A percentile compares a stretch with the other conserved stretches of the same genome.
phyloP scores from a whole-genome alignment of 2,888 invertebrate species.

The Acleris cristana region DNA sequence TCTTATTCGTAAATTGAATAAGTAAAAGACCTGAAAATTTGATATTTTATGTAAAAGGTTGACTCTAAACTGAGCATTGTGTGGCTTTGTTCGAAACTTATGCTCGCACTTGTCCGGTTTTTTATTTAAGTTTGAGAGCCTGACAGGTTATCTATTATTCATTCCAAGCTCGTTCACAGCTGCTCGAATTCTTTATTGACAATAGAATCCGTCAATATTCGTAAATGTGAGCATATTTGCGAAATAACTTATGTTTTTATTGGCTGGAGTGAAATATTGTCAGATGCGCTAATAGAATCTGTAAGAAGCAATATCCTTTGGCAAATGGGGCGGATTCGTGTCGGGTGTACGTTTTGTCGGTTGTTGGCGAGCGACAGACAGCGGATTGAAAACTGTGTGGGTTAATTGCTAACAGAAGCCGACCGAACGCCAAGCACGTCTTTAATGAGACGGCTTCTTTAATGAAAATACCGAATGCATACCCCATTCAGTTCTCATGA shows the following conservation, averaged over 20 bases:
- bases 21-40: too few relatives aligned
- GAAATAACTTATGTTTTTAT: conserved; percentile 25
- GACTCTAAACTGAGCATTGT: too few relatives aligned
- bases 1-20: too few relatives aligned
- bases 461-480: conserved; percentile 75
- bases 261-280: conserved; percentile 33
- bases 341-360: conserved; percentile 62
- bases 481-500: conserved; percentile 50
- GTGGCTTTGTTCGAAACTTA: too few relatives aligned
- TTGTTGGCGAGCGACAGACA: conserved; percentile 53
- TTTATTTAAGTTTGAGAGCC: conserved; percentile 18
- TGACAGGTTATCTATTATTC: conserved; percentile 34
- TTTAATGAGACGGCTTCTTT: conserved; percentile 80
- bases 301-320: conserved; percentile 43
- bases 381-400: conserved; percentile 71
- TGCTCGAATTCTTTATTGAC: conserved; percentile 32
- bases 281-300: conserved; percentile 46
- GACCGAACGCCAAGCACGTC: conserved; percentile 66
- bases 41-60: conserved; percentile 11
- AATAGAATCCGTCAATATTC: conserved; percentile 28
- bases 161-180: conserved; percentile 11
- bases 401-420: conserved; percentile 71
- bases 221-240: conserved; percentile 23
- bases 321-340: conserved; percentile 66
- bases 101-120: background rate